Base-by-base conservation (phyloP, 2,797 vertebrate genomes). In the Gadopsis marmoratus region DNA sequence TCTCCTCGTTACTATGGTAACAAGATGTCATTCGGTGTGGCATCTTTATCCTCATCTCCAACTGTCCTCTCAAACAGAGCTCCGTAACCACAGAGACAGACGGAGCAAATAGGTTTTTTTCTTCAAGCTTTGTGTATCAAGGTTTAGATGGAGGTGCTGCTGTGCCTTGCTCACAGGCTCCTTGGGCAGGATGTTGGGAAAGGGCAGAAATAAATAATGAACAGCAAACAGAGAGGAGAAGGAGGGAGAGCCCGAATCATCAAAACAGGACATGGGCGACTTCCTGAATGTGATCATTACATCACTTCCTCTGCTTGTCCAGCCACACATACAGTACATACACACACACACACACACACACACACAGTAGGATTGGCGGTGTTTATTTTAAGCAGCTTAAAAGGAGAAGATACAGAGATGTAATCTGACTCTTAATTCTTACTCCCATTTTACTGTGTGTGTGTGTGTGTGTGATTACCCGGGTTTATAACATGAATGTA, bases 361-460 rank as follows among this genome's bases (percentile, higher is more conserved):
- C 41, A 60, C 75, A 60, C 50, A 61, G 63, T 26, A 39, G 73
- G 81, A 85, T 90, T 87, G 81, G 55, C 81, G 63, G 87, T 85
- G 80, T 87, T 82, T 82, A 76, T 68, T 84, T 83, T 90, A 93
- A 91, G 85, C 89, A 68, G 90, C 90, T 93, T 93, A 89, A 87
- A 85, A 87, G 65, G 81, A 81, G 75, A 86, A 86, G 87, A 89
- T 87, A 81, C 74, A 85, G 84, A 88, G 65, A 86, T 63, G 67
- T 89, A 92, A 93, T 92, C 89, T 89, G 87, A 83, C 78, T 84
- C 87, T 86, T 92, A 91, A 89, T 87, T 93, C 86, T 85, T 79
- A 68, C 83, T 89, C 83, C 81, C 58, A 70, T 82, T 64, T 85
- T 33, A 13, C 35, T 69, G 74, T 55, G 43, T 61, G 82, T 60